Base-by-base conservation (phyloP, 2,888 invertebrate species). In the Hypomecis atomaria region DNA sequence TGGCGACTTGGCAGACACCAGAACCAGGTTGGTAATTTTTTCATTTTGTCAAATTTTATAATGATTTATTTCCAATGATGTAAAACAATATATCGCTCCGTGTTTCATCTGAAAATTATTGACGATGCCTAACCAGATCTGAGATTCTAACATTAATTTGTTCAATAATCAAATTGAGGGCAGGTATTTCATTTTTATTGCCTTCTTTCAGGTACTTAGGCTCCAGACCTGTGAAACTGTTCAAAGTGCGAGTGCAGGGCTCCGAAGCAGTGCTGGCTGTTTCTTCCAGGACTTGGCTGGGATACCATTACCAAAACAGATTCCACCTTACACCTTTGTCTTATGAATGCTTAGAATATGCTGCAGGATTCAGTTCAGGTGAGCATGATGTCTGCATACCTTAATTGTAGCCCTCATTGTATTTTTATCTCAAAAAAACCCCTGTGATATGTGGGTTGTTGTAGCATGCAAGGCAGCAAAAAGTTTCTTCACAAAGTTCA, bases 261-360 rank as follows among this genome's bases (percentile, higher is more conserved):
- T 96, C 97, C 8, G 99, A 99, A 87, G 98, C 99, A 0, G 99
- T 99, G 0, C 90, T 99, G 40, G 99, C 99, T 0, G 98, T 99
- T 94, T 99, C 99, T 0, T 99, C 98, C 73, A 94, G 99, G 72
- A 98, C 99, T 0, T 99, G 99, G 99, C 93, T 99, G 34, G 98
- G 99, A 79, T 99, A 99, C 84, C 98, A 98, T 79, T 99, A 99
- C 86, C 99, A 99, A 87, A 99, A 98, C 89, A 94, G 97, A 58
- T 98, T 98, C 80, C 99, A 99, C 87, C 92, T 99, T 52, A 99
- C 99, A 0, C 99, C 99, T 0, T 89, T 99, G 0, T 99, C 99
- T 0, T 99, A 99, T 82, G 99, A 99, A 87, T 97, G 98, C 62
- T 90, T 99, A 62, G 99, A 99, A 84, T 99, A 98, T 89, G 99